Evolutionary conservation across 2,797 vertebrate genomes (phyloP).

Genomic region (Bufotes viridis): DNA sequence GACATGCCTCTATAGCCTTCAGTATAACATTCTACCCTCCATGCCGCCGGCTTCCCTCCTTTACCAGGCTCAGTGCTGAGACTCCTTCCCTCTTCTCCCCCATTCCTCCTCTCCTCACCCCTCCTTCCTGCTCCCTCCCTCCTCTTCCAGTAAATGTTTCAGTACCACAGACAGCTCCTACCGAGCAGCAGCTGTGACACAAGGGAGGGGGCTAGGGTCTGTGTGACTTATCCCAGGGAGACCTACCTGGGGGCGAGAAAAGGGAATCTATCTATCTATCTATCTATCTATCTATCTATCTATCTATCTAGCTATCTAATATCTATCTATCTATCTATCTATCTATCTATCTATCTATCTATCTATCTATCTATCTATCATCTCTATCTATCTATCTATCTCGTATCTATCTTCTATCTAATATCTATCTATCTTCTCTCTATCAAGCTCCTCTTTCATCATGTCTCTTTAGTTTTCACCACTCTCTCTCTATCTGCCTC

Average conservation of each 20-base stretch:
- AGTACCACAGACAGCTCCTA: conserved; percentile 58
- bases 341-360: not conserved
- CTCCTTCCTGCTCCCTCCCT: not conserved
- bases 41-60: not conserved
- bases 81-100: not conserved
- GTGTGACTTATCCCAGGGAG: not conserved
- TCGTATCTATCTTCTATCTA: not conserved
- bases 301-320: not conserved
- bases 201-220: not conserved
- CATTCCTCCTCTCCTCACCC: conserved; percentile 3
- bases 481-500: not conserved
- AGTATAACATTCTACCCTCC: not conserved
- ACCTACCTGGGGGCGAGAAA: not conserved
- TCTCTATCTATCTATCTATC: not conserved
- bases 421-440: not conserved
- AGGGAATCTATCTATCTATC: not conserved
- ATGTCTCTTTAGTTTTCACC: not conserved
- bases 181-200: conserved; percentile 45
- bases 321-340: not conserved
- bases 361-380: not conserved
- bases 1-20: not conserved
- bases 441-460: not conserved
- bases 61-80: conserved; percentile 6
- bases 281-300: not conserved
- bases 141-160: conserved; percentile 59